Evolutionary conservation across 2,888 invertebrate genomes (phyloP), one percentile per base, ranked within the genome.

Genomic region (Luperina nickerlii): DNA sequence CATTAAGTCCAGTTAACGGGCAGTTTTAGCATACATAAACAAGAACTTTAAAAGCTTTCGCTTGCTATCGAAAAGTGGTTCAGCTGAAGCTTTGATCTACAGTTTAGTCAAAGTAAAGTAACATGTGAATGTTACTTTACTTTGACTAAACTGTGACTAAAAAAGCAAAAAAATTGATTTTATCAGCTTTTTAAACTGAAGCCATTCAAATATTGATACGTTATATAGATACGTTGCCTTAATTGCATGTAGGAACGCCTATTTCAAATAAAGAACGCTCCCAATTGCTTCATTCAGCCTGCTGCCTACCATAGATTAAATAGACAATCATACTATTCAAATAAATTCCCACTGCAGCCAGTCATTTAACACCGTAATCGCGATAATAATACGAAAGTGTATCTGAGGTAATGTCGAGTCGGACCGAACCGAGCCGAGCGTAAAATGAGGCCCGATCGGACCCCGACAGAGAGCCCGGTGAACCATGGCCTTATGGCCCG

Each of bases 331-430:
- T 78, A 74, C 78, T 74, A 79, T 81, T 76, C 68, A 80, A 79
- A 87, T 75, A 87, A 84, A 87, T 89, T 88, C 83, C 77, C 85
- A 85, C 78, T 82, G 87, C 75, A 85, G 87, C 77, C 81, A 88
- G 80, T 88, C 83, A 92, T 91, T 92, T 91, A 89, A 90, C 88
- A 90, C 87, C 75, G 82, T 88, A 91, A 90, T 90, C 86, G 87
- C 84, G 87, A 91, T 91, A 90, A 90, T 88, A 90, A 92, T 91
- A 92, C 88, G 91, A 94, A 94, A 93, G 92, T 92, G 87, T 90
- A 91, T 92, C 89, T 85, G 79, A 86, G 84, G 78, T 84, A 83
- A 83, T 74, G 78, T 76, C 79, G 80, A 78, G 78, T 76, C 66
- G 79, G 38, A 51, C 57, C 42, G 62, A 77, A 60, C 74, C 63